These are phyloP conservation scores for Gavialis gangeticus DNA, from an alignment of 2,113 vertebrate genomes.

Conservation along the genomic window DNA sequence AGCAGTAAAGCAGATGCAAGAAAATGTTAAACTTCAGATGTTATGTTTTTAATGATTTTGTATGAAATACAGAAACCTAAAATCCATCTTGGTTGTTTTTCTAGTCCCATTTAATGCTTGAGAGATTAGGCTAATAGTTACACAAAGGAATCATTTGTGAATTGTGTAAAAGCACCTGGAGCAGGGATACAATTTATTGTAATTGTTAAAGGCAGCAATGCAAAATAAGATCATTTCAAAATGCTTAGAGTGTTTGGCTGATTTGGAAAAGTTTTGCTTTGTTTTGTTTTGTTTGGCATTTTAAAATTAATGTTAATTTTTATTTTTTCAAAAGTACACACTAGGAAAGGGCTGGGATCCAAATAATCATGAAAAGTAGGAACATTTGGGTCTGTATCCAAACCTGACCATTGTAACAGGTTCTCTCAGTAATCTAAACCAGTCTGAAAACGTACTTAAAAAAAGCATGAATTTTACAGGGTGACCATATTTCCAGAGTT, in stretches of 20 bases:
- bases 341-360: background rate
- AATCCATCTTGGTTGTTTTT: background rate
- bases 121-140: background rate
- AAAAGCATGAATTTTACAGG: no score
- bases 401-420: background rate
- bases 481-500: no score
- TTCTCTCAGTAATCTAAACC: background rate
- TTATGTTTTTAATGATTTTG: background rate
- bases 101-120: constrained; percentile 1
- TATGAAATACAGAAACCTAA: background rate
- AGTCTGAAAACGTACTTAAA: background rate
- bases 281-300: no score
- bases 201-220: background rate
- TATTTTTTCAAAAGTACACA: background rate
- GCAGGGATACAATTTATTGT: background rate
- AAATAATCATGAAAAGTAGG: no score
- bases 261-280: no score
- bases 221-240: background rate
- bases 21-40: background rate
- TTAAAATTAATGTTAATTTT: background rate
- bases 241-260: background rate
- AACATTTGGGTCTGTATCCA: background rate
- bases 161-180: constrained; percentile 22
- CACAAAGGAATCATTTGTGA: background rate
- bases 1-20: background rate